phyloP scores from a whole-genome alignment of 2,888 invertebrate species.

The Lottia gigantea region DNA sequence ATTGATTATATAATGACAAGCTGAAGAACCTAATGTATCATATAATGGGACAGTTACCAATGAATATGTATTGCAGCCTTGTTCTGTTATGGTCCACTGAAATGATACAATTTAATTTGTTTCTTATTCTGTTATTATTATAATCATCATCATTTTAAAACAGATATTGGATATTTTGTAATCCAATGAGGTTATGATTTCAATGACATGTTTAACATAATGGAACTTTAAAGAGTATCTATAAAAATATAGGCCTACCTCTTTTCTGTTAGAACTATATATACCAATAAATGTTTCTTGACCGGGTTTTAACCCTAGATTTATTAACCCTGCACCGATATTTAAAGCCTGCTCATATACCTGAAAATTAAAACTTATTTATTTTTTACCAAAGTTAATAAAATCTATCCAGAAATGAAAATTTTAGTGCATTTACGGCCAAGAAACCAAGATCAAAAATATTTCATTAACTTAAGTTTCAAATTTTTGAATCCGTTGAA shows the following conservation, averaged over 20 bases:
- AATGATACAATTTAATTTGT: conserved; percentile 13
- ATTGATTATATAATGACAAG: conserved; percentile 70
- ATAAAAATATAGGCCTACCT: conserved; percentile 65
- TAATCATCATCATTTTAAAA: too few relatives aligned
- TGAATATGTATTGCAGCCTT: conserved; percentile 91
- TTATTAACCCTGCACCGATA: conserved; percentile 89
- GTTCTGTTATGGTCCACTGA: conserved; percentile 91
- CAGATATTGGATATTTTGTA: too few relatives aligned
- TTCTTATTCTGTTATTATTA: too few relatives aligned
- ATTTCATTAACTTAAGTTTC: too few relatives aligned
- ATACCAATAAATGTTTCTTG: conserved; percentile 88
- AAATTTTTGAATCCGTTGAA: too few relatives aligned
- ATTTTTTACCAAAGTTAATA: too few relatives aligned
- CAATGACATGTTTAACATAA: too few relatives aligned
- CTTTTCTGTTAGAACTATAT: conserved; percentile 93
- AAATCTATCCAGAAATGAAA: too few relatives aligned
- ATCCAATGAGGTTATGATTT: too few relatives aligned
- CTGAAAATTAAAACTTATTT: conserved; percentile 29
- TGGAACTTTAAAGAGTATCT: too few relatives aligned
- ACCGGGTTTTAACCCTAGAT: conserved; percentile 76
- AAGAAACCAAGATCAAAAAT: too few relatives aligned
- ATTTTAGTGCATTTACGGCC: too few relatives aligned
- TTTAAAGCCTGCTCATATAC: conserved; percentile 84
- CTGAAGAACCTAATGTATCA: conserved; percentile 79
- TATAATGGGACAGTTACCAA: conserved; percentile 96